phyloP scores from a whole-genome alignment of 2,797 vertebrate species.

The Sebastes kiyomatsui region DNA sequence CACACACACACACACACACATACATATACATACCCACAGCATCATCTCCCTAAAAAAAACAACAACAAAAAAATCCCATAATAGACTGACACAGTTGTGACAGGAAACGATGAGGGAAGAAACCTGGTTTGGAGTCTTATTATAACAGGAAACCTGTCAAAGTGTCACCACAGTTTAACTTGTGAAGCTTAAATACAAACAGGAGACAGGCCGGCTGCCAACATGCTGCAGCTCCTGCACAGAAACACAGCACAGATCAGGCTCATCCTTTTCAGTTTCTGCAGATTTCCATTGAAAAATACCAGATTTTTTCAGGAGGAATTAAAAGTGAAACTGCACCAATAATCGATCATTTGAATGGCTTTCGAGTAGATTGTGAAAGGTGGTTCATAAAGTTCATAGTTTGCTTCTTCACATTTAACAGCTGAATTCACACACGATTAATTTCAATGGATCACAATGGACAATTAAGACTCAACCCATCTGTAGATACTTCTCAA shows the following conservation, averaged over 20 bases:
- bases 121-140: slow-evolving; percentile 70
- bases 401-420: not conserved
- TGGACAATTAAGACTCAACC: not conserved
- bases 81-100: slow-evolving; percentile 70
- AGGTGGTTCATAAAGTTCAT: not conserved
- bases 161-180: slow-evolving; percentile 72
- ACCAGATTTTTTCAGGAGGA: not conserved
- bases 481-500: too few species aligned
- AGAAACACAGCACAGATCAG: not conserved
- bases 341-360: not conserved
- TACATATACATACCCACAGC: slow-evolving; percentile 14
- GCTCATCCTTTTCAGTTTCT: not conserved
- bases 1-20: slow-evolving; percentile 17
- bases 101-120: slow-evolving; percentile 63
- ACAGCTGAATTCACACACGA: not conserved
- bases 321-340: not conserved
- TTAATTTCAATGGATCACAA: not conserved
- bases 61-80: slow-evolving; percentile 31
- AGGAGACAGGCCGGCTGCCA: slow-evolving; percentile 57
- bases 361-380: not conserved
- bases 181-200: slow-evolving; percentile 63
- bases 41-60: slow-evolving; percentile 30
- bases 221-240: slow-evolving; percentile 11
- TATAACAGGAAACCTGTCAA: slow-evolving; percentile 74
- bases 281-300: not conserved